Evolutionary conservation across 2,888 invertebrate genomes (phyloP), one percentile per base, ranked within the genome.

Genomic region (Stenichneumon culpator): DNA sequence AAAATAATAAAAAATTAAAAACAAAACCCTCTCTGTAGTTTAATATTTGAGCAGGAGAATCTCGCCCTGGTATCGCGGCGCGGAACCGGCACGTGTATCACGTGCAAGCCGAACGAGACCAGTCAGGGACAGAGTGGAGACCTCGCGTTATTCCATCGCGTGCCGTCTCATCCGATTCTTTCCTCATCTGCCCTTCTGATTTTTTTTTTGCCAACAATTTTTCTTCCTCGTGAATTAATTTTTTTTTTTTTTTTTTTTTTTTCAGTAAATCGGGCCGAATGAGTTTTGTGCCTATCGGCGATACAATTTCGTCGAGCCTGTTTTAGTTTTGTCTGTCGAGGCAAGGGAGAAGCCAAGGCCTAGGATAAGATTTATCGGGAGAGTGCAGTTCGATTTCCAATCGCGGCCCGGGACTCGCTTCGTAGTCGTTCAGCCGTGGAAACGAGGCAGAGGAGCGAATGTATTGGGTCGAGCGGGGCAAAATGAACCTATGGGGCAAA

Each of bases 171-270:
- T 32, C 39, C 25, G 50, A 63, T 54, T 70, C 52, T 16, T 19
- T 72, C 39, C 19, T 54, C 36, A 14, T 79, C 39, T 5, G 19
- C n/a, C 32, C 11, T 11, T 32, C 11, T n/a, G 14, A 44, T 57
- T 36, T 54, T 44, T 28, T 50, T 75, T 63, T 9, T 22, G 44
- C 14, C 44, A 67, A 79, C 28, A 50, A 39, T 54, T 73, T 54
- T 57, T 70, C 7, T 22, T 57, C 57, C 3, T 22, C 57, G 73
- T 79, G 67, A 78, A 81, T 81, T 81, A 67, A 85, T 81, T 11
- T 73, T 44, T 44, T 44, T 39, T 11, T 83, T 54, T 85, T 69
- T 86, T 73, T 54, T 75, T 67, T 83, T 70, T 86, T 73, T 50
- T 75, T 67, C 19, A 3, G 28, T 9, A 73, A 47, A 47, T n/a